phyloP scores from a whole-genome alignment of 1,140 invertebrate genomes.

The Sarcophaga bullata region DNA sequence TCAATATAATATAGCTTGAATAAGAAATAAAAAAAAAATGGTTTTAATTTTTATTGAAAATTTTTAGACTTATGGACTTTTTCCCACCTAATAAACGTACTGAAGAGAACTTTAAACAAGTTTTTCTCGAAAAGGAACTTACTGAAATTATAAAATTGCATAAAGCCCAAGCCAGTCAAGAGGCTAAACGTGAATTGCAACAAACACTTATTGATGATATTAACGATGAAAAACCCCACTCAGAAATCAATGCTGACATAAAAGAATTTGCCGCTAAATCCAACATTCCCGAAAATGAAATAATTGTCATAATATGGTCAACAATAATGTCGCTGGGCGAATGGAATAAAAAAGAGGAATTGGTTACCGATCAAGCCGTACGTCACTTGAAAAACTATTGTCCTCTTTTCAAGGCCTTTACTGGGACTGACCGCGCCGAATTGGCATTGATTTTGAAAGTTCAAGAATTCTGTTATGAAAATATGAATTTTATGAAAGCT shows the following conservation, averaged over 20 bases:
- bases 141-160: conserved; percentile 90
- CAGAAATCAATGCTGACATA: conserved; percentile 84
- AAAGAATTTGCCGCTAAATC: conserved; percentile 85
- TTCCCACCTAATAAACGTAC: conserved; percentile 92
- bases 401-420: conserved; percentile 86
- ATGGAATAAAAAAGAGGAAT: conserved; percentile 98
- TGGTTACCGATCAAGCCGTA: conserved; percentile 93
- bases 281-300: conserved; percentile 88
- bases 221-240: conserved; percentile 80
- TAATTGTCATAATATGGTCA: conserved; percentile 87
- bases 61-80: conserved; percentile 85
- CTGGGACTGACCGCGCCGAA: conserved; percentile 84
- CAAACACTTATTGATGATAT: conserved; percentile 82
- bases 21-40: neutral
- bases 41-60: conserved; percentile 2
- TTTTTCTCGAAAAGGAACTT: conserved; percentile 87
- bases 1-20: too few relatives aligned
- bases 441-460: conserved; percentile 88
- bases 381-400: conserved; percentile 90
- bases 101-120: conserved; percentile 85
- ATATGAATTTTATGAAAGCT: conserved; percentile 98
- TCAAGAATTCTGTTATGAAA: conserved; percentile 97
- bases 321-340: conserved; percentile 94
- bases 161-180: conserved; percentile 88
- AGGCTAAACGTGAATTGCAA: conserved; percentile 84